These are phyloP conservation scores for Neodiprion lecontei DNA, from an alignment of 1,140 invertebrate genomes.

Conservation along the genomic window DNA sequence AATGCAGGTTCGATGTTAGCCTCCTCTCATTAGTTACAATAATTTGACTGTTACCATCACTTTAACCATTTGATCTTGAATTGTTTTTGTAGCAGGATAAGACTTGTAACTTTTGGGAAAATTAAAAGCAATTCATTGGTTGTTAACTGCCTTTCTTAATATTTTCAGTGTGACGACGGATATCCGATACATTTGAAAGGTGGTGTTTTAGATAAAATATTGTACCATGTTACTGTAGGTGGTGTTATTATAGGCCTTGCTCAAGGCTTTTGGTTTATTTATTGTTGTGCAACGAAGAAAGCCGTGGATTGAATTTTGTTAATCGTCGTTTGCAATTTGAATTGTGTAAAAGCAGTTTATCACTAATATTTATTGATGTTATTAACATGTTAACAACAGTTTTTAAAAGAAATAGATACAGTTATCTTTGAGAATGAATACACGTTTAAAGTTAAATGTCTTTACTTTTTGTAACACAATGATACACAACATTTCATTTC, in stretches of 20 bases:
- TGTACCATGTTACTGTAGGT: constrained; percentile 61
- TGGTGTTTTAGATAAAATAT: constrained; percentile 63
- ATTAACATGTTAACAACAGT: no score
- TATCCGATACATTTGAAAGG: constrained; percentile 69
- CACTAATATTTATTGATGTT: no score
- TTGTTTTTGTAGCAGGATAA: no score
- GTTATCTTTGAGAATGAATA: constrained; percentile 1
- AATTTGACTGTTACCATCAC: no score
- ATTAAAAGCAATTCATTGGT: constrained; percentile 10
- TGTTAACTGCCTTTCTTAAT: constrained; percentile 27
- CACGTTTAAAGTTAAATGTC: constrained; percentile 22
- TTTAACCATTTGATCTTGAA: no score
- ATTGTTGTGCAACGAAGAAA: constrained; percentile 50
- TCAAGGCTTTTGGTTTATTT: constrained; percentile 45
- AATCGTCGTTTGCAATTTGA: no score
- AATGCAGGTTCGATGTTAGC: constrained; percentile 37
- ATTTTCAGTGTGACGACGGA: constrained; percentile 62
- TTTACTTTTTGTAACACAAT: constrained; percentile 45
- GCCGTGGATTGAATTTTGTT: constrained; percentile 13
- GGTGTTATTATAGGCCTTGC: constrained; percentile 53
- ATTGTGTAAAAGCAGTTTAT: no score
- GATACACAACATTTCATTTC: constrained; percentile 38
- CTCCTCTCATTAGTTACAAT: no score
- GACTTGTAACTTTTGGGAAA: not conserved
- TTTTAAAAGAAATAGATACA: no score